A percentile compares a stretch with the other conserved stretches of the same genome.
Evolutionary conservation across 2,888 invertebrate species (phyloP).

Genomic region (Dolichomitus sp.): DNA sequence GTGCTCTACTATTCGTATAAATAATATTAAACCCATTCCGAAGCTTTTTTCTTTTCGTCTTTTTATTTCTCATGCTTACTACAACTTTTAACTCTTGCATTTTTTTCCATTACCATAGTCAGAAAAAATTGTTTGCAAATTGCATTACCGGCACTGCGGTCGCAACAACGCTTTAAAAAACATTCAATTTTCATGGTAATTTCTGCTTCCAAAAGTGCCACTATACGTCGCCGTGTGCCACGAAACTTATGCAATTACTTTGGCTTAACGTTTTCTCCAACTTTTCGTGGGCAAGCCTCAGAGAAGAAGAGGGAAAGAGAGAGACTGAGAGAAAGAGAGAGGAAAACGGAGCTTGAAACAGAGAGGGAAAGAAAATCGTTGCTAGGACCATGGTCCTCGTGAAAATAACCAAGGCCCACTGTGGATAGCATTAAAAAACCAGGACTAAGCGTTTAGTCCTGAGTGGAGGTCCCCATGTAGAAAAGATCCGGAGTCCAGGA

Average conservation of each 20-base stretch:
- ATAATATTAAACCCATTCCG: conserved; percentile 8
- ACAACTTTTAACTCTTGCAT: conserved; percentile 60
- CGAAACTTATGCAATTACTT: conserved; percentile 71
- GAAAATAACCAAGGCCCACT: conserved; percentile 58
- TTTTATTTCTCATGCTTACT: background rate
- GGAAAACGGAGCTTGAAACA: background rate
- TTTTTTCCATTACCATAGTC: conserved; percentile 64
- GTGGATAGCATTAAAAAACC: conserved; percentile 40
- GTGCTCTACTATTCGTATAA: conserved; percentile 1
- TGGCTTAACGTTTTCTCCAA: conserved; percentile 69
- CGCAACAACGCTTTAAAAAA: conserved; percentile 64
- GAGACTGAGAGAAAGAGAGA: background rate
- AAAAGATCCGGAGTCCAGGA: too few species aligned
- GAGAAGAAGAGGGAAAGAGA: background rate
- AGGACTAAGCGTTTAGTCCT: conserved; percentile 57
- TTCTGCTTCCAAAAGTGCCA: conserved; percentile 66
- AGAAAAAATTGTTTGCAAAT: conserved; percentile 61
- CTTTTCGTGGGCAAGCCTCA: conserved; percentile 61
- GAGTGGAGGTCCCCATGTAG: conserved; percentile 46
- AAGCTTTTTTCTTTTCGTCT: too few species aligned
- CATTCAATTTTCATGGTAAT: conserved; percentile 72
- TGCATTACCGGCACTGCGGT: conserved; percentile 54
- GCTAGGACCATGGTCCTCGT: conserved; percentile 51
- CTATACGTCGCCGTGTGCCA: conserved; percentile 54
- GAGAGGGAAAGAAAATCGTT: conserved; percentile 35